Evolutionary conservation across 1,140 invertebrate species (phyloP).

Genomic region (Pinna nobilis): DNA sequence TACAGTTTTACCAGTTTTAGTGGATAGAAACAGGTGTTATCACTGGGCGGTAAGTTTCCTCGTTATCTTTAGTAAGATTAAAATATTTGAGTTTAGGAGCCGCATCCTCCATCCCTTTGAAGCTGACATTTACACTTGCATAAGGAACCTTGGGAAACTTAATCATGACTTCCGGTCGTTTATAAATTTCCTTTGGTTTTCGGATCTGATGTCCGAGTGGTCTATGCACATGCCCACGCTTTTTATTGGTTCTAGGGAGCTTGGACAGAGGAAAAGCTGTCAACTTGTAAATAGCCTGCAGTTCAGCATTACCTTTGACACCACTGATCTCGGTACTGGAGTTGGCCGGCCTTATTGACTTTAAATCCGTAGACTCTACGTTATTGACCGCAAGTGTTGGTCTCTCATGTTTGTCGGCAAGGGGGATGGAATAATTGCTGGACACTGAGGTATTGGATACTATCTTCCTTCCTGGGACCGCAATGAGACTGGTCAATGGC

Average conservation of each 20-base stretch:
- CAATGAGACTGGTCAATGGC: slow-evolving; percentile 27
- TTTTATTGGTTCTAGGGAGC: slow-evolving; percentile 36
- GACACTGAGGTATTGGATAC: slow-evolving; percentile 66
- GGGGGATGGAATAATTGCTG: slow-evolving; percentile 59
- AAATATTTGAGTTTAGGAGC: slow-evolving; percentile 62
- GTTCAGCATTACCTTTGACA: slow-evolving; percentile 64
- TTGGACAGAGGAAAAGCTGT: slow-evolving; percentile 52
- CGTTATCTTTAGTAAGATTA: slow-evolving; percentile 50
- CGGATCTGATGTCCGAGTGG: slow-evolving; percentile 36
- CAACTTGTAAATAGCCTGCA: slow-evolving; percentile 46
- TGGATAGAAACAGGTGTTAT: slow-evolving; percentile 4
- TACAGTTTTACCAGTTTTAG: slow-evolving; percentile 17
- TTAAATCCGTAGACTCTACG: slow-evolving; percentile 63
- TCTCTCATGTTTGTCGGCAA: slow-evolving; percentile 29
- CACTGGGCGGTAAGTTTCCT: slow-evolving; percentile 43
- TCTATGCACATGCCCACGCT: slow-evolving; percentile 45
- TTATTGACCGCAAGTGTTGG: slow-evolving; percentile 61
- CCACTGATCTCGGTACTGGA: slow-evolving; percentile 18
- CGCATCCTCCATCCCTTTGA: slow-evolving; percentile 48
- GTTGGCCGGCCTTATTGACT: slow-evolving; percentile 52
- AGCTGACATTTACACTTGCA: slow-evolving; percentile 60
- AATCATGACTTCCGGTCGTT: slow-evolving; percentile 50
- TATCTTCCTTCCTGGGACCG: slow-evolving; percentile 47
- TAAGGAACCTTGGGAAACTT: slow-evolving; percentile 62
- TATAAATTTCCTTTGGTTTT: slow-evolving; percentile 36